Conservation (phyloP, 2,113 vertebrate species). For the Pan troglodytes region NHGRI_mPanTro3-v2.1_pri NC_072404.2:45070001-45070500, state of each 20-base stretch:
- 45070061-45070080: background rate
- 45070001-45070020: background rate
- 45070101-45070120: background rate
- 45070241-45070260: background rate
- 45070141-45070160: background rate
- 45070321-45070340: background rate
- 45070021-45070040: background rate
- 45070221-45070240: background rate
- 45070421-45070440: background rate
- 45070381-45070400: background rate
- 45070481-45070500: background rate
- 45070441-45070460: background rate
- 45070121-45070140: background rate
- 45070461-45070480: background rate
- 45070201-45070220: background rate
- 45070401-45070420: background rate
- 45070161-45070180: background rate
- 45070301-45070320: constrained; percentile 13
- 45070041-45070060: background rate
- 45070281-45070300: constrained; percentile 19
- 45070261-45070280: background rate
- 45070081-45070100: background rate
- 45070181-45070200: background rate
- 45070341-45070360: background rate
- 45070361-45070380: constrained; percentile 38